Percentiles rank a stretch among this genome's conserved stretches.
Evolutionary conservation across 2,113 vertebrate species (phyloP).

Genomic region (Arenaria interpres): DNA sequence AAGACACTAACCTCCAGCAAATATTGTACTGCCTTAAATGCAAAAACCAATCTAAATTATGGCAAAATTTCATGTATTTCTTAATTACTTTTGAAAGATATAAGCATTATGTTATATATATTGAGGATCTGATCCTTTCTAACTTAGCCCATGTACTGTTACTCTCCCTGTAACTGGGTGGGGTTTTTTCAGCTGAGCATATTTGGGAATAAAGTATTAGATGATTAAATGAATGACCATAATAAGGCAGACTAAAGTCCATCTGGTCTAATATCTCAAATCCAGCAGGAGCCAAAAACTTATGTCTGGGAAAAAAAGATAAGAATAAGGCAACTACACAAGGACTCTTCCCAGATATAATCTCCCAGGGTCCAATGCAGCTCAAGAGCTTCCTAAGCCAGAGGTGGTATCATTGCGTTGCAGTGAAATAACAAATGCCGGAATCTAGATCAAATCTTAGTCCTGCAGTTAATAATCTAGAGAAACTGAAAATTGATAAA

Average conservation of each 20-base stretch:
- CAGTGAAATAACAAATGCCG: neutral
- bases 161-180: neutral
- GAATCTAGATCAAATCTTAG: neutral
- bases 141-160: neutral
- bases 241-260: neutral
- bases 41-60: neutral
- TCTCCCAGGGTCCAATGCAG: neutral
- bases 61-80: neutral
- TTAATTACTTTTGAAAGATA: neutral
- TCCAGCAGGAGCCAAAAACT: neutral
- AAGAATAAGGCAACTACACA: neutral
- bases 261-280: neutral
- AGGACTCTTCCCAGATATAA: neutral
- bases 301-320: neutral
- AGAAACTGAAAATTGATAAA: neutral
- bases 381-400: neutral
- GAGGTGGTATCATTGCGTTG: neutral
- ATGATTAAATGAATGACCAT: neutral
- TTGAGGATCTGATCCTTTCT: neutral
- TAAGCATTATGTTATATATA: neutral
- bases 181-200: neutral
- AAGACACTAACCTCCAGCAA: constrained; percentile 23
- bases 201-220: neutral
- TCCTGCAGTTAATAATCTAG: neutral
- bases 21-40: neutral